phyloP scores from a whole-genome alignment of 2,797 vertebrate species.

The Lepidocolaptes lacrymiger region DNA sequence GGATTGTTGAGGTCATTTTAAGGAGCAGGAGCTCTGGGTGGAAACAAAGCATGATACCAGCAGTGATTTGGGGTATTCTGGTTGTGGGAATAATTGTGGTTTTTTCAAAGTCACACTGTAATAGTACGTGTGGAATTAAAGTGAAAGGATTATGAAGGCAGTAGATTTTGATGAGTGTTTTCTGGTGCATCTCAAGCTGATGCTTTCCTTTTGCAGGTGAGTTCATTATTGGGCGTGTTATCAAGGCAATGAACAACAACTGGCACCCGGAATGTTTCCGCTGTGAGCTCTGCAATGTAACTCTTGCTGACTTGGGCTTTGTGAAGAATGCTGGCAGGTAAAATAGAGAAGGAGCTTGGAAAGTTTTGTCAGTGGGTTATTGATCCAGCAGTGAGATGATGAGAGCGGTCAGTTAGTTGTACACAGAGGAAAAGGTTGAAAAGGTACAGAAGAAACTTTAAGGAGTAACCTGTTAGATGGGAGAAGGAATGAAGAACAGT shows the following conservation, averaged over 20 bases:
- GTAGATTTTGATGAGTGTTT: not conserved
- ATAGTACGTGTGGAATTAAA: not conserved
- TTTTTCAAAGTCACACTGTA: not conserved
- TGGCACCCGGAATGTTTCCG: constrained; percentile 83
- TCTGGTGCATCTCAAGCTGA: not conserved
- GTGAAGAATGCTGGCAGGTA: constrained; percentile 83
- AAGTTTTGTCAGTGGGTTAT: not conserved
- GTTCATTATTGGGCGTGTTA: constrained; percentile 80
- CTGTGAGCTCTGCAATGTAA: constrained; percentile 77
- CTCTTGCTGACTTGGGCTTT: constrained; percentile 80
- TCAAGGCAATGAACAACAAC: constrained; percentile 84
- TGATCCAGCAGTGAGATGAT: not conserved
- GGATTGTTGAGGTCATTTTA: not conserved
- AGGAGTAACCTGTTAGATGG: not conserved
- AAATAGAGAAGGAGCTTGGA: not conserved
- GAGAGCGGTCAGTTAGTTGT: not conserved
- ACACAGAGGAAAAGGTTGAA: not conserved
- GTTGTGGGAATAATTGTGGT: not conserved
- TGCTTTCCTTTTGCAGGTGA: constrained; percentile 70
- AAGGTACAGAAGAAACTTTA: not conserved
- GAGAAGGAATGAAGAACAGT: not conserved
- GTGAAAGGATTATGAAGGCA: not conserved
- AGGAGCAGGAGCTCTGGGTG: not conserved
- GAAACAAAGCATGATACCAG: not conserved
- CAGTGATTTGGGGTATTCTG: not conserved